These are phyloP conservation scores for Atrina japonica DNA, from an alignment of 2,888 invertebrate genomes.

Conservation along the genomic window DNA sequence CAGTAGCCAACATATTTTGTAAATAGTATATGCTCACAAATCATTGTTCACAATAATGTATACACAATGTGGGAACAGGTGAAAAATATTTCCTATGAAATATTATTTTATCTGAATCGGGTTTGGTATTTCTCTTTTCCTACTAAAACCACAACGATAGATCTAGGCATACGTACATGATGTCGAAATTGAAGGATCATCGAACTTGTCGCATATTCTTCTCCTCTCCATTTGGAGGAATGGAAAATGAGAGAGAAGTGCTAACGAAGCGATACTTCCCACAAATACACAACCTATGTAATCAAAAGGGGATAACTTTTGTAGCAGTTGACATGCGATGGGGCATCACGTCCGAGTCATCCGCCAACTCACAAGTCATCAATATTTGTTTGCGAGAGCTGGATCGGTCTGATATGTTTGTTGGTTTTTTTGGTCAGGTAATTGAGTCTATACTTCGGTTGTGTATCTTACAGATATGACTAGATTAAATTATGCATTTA, in stretches of 20 bases:
- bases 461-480: neutral
- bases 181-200: constrained; percentile 49
- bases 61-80: too few species aligned
- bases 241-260: constrained; percentile 79
- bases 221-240: constrained; percentile 80
- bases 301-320: constrained; percentile 72
- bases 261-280: constrained; percentile 77
- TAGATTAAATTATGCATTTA: neutral
- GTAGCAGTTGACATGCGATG: constrained; percentile 78
- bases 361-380: constrained; percentile 73
- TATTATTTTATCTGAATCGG: too few species aligned
- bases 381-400: constrained; percentile 77
- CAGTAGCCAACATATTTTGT: too few species aligned
- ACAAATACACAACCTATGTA: constrained; percentile 72
- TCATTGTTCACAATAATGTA: too few species aligned
- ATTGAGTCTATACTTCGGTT: too few species aligned
- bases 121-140: too few species aligned
- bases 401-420: constrained; percentile 77
- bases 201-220: constrained; percentile 74
- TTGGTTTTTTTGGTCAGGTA: constrained; percentile 78
- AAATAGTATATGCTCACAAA: too few species aligned
- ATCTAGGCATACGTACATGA: too few species aligned
- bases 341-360: constrained; percentile 78
- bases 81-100: too few species aligned
- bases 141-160: too few species aligned